Evolutionary conservation across 35 echinoderm and acorn worm species (phyloP).

Genomic region (Amphiura filiformis): DNA sequence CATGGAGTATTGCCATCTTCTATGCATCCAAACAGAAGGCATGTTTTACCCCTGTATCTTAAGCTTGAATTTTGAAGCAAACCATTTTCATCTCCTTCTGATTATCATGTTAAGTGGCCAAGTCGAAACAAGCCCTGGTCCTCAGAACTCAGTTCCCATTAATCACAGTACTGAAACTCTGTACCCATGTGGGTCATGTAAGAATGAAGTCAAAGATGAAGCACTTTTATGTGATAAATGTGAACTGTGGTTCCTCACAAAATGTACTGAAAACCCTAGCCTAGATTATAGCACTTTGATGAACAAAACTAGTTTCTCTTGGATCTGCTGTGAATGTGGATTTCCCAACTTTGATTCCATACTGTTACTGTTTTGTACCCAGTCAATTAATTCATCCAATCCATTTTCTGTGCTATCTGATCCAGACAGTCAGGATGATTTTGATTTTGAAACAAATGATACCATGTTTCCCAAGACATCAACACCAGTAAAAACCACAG

Average conservation of each 20-base stretch:
- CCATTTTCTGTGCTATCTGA: neutral
- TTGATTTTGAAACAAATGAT: neutral
- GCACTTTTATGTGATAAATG: conserved; percentile 10
- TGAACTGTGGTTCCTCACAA: conserved; percentile 19
- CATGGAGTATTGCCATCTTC: no score
- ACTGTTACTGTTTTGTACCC: neutral
- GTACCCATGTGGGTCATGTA: conserved; percentile 19
- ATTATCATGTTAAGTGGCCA: conserved; percentile 19
- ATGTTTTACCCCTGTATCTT: neutral
- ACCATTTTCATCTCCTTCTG: neutral
- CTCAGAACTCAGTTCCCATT: neutral
- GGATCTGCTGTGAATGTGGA: conserved; percentile 18
- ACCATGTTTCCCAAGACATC: neutral
- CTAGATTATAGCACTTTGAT: neutral
- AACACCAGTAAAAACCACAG: neutral
- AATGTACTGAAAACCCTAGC: conserved; percentile 1
- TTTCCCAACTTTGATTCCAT: conserved; percentile 11
- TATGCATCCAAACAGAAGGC: no score
- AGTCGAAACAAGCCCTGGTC: conserved; percentile 18
- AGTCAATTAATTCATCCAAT: neutral
- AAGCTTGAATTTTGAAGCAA: neutral
- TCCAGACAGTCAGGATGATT: neutral
- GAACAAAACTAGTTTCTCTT: conserved; percentile 22
- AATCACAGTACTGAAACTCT: neutral
- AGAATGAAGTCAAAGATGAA: neutral